These are phyloP conservation scores for Sesia bembeciformis DNA, from an alignment of 2,888 invertebrate genomes.

Conservation along the genomic window DNA sequence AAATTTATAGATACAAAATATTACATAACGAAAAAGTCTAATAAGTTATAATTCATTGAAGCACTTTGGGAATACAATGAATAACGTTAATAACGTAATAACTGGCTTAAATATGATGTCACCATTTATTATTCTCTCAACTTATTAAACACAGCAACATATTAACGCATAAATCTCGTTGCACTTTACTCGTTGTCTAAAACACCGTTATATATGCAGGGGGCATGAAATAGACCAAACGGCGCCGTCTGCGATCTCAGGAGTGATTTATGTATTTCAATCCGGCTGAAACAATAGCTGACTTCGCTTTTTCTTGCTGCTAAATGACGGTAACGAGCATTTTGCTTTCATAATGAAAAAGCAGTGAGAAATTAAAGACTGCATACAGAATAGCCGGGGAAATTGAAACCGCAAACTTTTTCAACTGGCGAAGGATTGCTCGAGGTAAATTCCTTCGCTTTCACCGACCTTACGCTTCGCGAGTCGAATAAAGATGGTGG, in stretches of 20 bases:
- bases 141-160: not conserved
- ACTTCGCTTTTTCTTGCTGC: constrained; percentile 31
- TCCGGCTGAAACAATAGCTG: constrained; percentile 48
- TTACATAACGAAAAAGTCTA: too few relatives aligned
- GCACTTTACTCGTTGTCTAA: constrained; percentile 18
- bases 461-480: not conserved
- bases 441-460: constrained; percentile 19
- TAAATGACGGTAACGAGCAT: constrained; percentile 55
- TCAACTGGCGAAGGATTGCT: constrained; percentile 30
- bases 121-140: not conserved
- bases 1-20: too few relatives aligned
- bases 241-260: constrained; percentile 42
- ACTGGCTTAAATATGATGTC: not conserved
- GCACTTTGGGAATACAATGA: not conserved
- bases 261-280: constrained; percentile 62
- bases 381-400: constrained; percentile 37
- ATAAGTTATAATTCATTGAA: too few relatives aligned
- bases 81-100: not conserved
- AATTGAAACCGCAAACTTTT: constrained; percentile 55
- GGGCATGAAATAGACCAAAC: constrained; percentile 42
- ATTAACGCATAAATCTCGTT: constrained; percentile 21
- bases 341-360: constrained; percentile 49
- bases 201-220: constrained; percentile 18
- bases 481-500: constrained; percentile 25
- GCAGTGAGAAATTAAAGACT: constrained; percentile 25